These are phyloP conservation scores for Apostichopus leukothele DNA, from an alignment of 53 echinoderm and acorn worm species.

Conservation along the genomic window DNA sequence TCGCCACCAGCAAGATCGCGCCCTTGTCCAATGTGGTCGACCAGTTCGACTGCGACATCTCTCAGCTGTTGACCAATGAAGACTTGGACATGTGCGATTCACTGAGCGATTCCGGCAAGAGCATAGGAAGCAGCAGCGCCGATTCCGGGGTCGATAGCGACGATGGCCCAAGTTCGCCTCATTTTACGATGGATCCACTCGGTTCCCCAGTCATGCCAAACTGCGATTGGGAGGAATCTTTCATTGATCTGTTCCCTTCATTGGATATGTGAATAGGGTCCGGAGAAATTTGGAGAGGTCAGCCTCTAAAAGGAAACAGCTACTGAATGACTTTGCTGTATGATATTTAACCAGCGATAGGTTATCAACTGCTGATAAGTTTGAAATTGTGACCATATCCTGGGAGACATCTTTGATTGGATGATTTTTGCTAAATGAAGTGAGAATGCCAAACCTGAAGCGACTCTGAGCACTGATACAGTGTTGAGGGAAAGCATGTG, in stretches of 20 bases:
- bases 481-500: no score
- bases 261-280: conserved; percentile 54
- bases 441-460: no score
- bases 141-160: conserved; percentile 61
- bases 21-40: neutral
- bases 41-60: conserved; percentile 67
- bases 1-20: neutral
- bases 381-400: neutral
- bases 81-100: conserved; percentile 58
- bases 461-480: no score
- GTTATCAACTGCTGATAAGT: neutral
- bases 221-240: conserved; percentile 91
- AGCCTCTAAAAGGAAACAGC: neutral
- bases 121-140: conserved; percentile 59
- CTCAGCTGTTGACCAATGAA: conserved; percentile 53
- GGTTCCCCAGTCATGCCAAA: conserved; percentile 65
- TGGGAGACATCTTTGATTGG: neutral
- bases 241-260: conserved; percentile 89
- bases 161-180: conserved; percentile 36
- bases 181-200: conserved; percentile 46
- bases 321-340: neutral
- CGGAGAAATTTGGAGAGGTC: neutral
- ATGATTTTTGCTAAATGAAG: neutral
- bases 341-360: neutral
- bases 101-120: conserved; percentile 72